These are phyloP conservation scores for Noctua fimbriata DNA, from an alignment of 2,888 invertebrate species.

Conservation along the genomic window DNA sequence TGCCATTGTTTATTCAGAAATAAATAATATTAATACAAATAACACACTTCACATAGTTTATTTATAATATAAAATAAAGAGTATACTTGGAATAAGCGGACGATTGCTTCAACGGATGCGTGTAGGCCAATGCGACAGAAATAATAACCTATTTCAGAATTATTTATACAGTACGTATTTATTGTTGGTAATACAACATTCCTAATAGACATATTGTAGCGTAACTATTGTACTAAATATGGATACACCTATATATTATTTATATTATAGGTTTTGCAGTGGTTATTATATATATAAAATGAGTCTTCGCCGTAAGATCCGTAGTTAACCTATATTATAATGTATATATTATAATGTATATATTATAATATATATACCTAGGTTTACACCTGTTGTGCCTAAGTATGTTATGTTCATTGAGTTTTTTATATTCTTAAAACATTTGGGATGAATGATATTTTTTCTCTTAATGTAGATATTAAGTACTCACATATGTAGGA, in stretches of 20 bases:
- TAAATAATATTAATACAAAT: slow-evolving; percentile 7
- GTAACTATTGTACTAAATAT: neutral
- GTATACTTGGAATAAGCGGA: slow-evolving; percentile 2
- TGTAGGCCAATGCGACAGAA: slow-evolving; percentile 17
- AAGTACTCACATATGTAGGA: neutral
- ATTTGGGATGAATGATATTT: neutral
- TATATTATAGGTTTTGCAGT: neutral
- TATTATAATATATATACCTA: neutral
- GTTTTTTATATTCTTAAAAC: neutral
- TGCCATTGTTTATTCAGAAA: slow-evolving; percentile 3
- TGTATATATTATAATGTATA: neutral
- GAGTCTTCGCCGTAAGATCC: neutral
- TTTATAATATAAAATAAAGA: neutral
- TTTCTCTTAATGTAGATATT: too few species aligned
- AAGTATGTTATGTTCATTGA: neutral
- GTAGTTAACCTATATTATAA: neutral
- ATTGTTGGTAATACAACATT: neutral
- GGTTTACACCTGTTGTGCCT: neutral
- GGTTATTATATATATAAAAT: neutral
- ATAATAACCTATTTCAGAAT: neutral
- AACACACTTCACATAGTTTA: neutral
- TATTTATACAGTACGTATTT: slow-evolving; percentile 4
- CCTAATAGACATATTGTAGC: neutral
- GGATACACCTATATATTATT: neutral
- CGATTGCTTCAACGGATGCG: neutral